These are phyloP conservation scores for Apamea monoglypha DNA, from an alignment of 2,888 invertebrate genomes.

Conservation along the genomic window DNA sequence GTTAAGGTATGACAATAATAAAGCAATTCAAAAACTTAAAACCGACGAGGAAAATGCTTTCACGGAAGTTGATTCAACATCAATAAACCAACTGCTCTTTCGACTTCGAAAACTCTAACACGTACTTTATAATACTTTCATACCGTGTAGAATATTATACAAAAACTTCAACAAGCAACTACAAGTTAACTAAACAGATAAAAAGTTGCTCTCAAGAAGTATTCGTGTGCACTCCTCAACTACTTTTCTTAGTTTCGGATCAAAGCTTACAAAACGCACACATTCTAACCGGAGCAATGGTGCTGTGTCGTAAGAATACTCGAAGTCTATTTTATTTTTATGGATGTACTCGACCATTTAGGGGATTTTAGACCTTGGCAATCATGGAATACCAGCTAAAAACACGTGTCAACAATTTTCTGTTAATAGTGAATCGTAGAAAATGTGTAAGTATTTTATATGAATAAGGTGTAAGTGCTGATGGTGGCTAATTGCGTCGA, in stretches of 20 bases:
- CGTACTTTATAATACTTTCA: conserved; percentile 61
- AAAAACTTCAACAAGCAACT: conserved; percentile 61
- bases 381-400: not conserved
- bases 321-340: conserved; percentile 41
- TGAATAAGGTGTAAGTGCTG: not conserved
- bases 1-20: not conserved
- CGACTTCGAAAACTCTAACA: conserved; percentile 38
- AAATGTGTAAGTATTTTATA: not conserved
- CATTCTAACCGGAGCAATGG: conserved; percentile 38
- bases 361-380: not conserved
- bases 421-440: not conserved
- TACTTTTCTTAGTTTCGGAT: conserved; percentile 74
- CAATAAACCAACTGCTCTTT: conserved; percentile 47
- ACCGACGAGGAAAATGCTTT: conserved; percentile 15
- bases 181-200: conserved; percentile 72
- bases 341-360: conserved; percentile 8
- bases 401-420: not conserved
- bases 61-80: conserved; percentile 25
- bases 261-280: conserved; percentile 60
- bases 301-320: conserved; percentile 16
- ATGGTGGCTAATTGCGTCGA: not conserved
- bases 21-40: conserved; percentile 21
- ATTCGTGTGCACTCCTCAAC: conserved; percentile 60
- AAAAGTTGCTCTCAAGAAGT: conserved; percentile 65
- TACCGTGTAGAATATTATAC: conserved; percentile 57